These are phyloP conservation scores for Larimichthys crocea DNA, from an alignment of 2,113 vertebrate species.

Conservation along the genomic window DNA sequence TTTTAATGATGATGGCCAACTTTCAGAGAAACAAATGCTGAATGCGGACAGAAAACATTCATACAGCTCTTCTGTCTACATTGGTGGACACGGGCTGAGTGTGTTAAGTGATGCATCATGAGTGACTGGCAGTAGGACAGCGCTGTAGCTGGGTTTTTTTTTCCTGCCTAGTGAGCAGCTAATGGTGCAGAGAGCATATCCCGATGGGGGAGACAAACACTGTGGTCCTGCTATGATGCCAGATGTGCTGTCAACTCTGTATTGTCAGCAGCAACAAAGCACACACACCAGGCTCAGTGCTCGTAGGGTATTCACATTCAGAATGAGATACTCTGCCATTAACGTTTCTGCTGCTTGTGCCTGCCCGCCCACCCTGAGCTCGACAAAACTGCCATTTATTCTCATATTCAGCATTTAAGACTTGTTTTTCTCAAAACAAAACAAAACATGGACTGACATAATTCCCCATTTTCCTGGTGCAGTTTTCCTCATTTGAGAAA, in stretches of 20 bases:
- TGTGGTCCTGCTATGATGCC: constrained; percentile 66
- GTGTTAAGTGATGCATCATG: constrained; percentile 64
- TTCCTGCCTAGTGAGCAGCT: constrained; percentile 79
- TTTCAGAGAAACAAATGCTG: not conserved
- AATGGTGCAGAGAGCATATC: constrained; percentile 78
- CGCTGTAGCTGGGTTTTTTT: constrained; percentile 54
- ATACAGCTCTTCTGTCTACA: constrained; percentile 5
- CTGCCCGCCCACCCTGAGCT: constrained; percentile 30
- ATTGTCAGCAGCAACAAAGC: constrained; percentile 79
- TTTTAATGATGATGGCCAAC: constrained; percentile 25
- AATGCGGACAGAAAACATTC: not conserved
- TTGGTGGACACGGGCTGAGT: constrained; percentile 8
- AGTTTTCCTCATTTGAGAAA: constrained; percentile 36
- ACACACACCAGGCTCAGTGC: constrained; percentile 54
- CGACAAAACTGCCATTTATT: constrained; percentile 28
- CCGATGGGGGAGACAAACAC: constrained; percentile 67
- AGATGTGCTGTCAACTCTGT: constrained; percentile 79
- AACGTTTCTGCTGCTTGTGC: constrained; percentile 34
- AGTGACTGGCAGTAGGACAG: constrained; percentile 63
- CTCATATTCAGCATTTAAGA: constrained; percentile 28
- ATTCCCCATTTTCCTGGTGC: not conserved
- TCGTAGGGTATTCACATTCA: constrained; percentile 61
- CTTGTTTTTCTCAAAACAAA: constrained; percentile 24
- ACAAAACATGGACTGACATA: not conserved
- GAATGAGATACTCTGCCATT: constrained; percentile 47